Evolutionary conservation across 2,888 invertebrate genomes (phyloP).

Genomic region (Cetonia aurata): DNA sequence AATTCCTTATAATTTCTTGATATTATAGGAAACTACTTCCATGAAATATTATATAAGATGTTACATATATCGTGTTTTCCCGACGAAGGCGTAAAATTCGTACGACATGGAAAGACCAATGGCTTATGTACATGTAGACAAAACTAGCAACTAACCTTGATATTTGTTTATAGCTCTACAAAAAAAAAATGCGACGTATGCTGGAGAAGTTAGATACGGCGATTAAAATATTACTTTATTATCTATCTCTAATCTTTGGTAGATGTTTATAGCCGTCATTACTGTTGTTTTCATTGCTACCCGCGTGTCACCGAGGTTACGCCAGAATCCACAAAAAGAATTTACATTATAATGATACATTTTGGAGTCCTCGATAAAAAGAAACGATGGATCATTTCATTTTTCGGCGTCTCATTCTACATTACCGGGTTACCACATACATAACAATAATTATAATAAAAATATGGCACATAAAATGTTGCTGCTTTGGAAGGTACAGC

Average conservation of each 20-base stretch:
- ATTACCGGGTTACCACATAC: too few relatives aligned
- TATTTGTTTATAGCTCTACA: conserved; percentile 18
- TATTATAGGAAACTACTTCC: conserved; percentile 12
- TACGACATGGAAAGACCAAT: conserved; percentile 25
- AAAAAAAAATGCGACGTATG: conserved; percentile 7
- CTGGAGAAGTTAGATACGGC: conserved; percentile 6
- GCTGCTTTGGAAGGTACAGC: too few relatives aligned
- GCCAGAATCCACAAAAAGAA: too few relatives aligned
- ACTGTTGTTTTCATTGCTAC: too few relatives aligned
- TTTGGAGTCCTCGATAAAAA: too few relatives aligned
- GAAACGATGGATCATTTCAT: too few relatives aligned
- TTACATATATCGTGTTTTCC: background rate
- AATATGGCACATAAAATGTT: too few relatives aligned
- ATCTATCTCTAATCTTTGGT: background rate
- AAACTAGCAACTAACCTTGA: conserved; percentile 17
- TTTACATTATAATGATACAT: too few relatives aligned
- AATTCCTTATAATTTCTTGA: background rate
- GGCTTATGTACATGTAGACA: background rate
- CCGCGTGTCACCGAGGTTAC: too few relatives aligned
- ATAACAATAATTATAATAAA: too few relatives aligned
- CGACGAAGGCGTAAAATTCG: background rate
- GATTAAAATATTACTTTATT: conserved; percentile 2
- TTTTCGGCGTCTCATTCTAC: too few relatives aligned
- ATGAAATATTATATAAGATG: background rate
- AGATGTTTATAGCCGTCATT: too few relatives aligned